Evolutionary conservation across 2,888 invertebrate genomes (phyloP).

Genomic region (Tigriopus californicus): DNA sequence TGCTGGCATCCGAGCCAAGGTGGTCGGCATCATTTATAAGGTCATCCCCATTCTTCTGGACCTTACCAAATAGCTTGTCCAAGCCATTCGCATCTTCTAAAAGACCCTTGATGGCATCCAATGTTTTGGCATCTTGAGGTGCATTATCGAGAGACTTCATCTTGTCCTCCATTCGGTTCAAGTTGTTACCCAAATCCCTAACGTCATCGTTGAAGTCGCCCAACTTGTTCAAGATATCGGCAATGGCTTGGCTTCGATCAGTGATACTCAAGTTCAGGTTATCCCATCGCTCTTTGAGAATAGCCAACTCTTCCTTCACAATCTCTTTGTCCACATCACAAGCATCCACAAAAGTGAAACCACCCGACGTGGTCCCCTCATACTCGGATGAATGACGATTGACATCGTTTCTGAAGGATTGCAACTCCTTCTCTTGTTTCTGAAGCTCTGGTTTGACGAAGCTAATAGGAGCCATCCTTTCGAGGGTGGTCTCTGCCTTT

Average conservation of each 20-base stretch:
- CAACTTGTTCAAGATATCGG: slow-evolving; percentile 46
- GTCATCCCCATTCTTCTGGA: slow-evolving; percentile 50
- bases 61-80: slow-evolving; percentile 47
- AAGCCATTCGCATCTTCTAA: slow-evolving; percentile 60
- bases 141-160: slow-evolving; percentile 51
- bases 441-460: slow-evolving; percentile 71
- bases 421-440: slow-evolving; percentile 66
- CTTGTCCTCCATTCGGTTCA: slow-evolving; percentile 74
- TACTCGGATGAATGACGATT: slow-evolving; percentile 86
- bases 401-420: slow-evolving; percentile 73
- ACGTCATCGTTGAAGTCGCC: slow-evolving; percentile 67
- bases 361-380: slow-evolving; percentile 64
- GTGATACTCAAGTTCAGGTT: slow-evolving; percentile 62
- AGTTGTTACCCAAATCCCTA: slow-evolving; percentile 59
- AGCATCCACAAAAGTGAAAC: slow-evolving; percentile 65
- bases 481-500: slow-evolving; percentile 63
- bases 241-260: slow-evolving; percentile 54
- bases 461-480: slow-evolving; percentile 47
- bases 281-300: slow-evolving; percentile 75
- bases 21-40: slow-evolving; percentile 54
- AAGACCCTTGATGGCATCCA: slow-evolving; percentile 55
- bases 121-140: slow-evolving; percentile 58
- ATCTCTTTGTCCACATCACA: slow-evolving; percentile 82
- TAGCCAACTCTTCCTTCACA: slow-evolving; percentile 58
- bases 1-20: slow-evolving; percentile 49